Evolutionary conservation across 2,113 vertebrate species (phyloP).

Genomic region (Terrapene triunguis): DNA sequence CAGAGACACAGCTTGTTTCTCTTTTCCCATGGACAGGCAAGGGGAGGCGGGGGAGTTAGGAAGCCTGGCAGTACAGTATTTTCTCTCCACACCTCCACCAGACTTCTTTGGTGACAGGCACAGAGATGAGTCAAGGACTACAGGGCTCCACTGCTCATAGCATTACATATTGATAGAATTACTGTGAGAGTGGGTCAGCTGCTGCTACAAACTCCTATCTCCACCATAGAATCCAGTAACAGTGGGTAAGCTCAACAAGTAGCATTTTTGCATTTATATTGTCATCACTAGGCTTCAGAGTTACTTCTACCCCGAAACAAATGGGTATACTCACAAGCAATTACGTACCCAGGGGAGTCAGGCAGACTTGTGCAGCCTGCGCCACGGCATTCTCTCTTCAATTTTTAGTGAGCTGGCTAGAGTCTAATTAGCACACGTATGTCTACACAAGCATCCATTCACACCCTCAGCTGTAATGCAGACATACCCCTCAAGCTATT

Average conservation of each 20-base stretch:
- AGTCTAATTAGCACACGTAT: background rate
- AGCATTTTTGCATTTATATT: background rate
- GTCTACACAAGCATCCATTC: background rate
- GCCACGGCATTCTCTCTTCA: background rate
- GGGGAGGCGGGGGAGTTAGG: too few relatives aligned
- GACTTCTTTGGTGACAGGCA: background rate
- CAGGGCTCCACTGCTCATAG: background rate
- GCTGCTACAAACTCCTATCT: background rate
- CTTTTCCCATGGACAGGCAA: background rate
- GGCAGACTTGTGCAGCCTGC: background rate
- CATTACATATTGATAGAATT: background rate
- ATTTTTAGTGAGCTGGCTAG: background rate
- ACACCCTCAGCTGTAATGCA: background rate
- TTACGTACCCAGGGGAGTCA: background rate
- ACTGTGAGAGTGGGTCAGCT: background rate
- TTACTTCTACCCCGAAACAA: constrained; percentile 27
- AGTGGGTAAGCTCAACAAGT: background rate
- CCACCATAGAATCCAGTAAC: background rate
- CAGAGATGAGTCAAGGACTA: background rate
- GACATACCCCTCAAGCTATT: background rate
- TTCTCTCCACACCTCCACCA: background rate
- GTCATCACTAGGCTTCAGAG: background rate
- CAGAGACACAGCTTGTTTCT: background rate
- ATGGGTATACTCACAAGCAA: background rate
- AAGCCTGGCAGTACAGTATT: background rate